A percentile compares a stretch with the other conserved stretches of the same genome.
Evolutionary conservation across 2,797 vertebrate species (phyloP).

Genomic region (Nasua narica): DNA sequence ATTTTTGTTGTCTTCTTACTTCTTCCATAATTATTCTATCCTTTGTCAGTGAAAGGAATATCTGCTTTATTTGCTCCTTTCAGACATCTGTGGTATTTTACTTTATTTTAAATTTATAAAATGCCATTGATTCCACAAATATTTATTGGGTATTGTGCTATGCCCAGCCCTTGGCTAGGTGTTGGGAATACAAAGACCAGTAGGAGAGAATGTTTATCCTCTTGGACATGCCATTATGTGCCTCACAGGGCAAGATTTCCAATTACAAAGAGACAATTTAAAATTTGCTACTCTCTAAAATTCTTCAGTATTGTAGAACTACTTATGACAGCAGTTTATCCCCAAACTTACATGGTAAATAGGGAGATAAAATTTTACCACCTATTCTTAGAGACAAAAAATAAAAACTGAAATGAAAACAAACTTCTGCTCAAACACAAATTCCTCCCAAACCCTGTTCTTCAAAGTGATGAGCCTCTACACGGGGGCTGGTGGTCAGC

Average conservation of each 20-base stretch:
- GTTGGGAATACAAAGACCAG: background rate
- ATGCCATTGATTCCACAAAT: background rate
- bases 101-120: constrained; percentile 33
- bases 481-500: background rate
- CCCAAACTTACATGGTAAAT: background rate
- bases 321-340: background rate
- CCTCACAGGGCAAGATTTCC: background rate
- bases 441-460: background rate
- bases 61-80: background rate
- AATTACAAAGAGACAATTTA: background rate
- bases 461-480: background rate
- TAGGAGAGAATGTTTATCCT: background rate
- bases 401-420: background rate
- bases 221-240: background rate
- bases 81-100: background rate
- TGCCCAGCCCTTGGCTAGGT: background rate
- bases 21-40: background rate
- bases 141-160: background rate
- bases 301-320: background rate
- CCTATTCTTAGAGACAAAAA: background rate
- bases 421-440: background rate
- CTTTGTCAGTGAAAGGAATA: constrained; percentile 2
- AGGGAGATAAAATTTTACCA: background rate
- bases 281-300: constrained; percentile 1
- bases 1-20: constrained; percentile 46